A percentile compares a stretch with the other conserved stretches of the same genome.
These are phyloP conservation scores for Scaptomyza hsui DNA, from an alignment of 1,140 invertebrate species.

Conservation along the genomic window DNA sequence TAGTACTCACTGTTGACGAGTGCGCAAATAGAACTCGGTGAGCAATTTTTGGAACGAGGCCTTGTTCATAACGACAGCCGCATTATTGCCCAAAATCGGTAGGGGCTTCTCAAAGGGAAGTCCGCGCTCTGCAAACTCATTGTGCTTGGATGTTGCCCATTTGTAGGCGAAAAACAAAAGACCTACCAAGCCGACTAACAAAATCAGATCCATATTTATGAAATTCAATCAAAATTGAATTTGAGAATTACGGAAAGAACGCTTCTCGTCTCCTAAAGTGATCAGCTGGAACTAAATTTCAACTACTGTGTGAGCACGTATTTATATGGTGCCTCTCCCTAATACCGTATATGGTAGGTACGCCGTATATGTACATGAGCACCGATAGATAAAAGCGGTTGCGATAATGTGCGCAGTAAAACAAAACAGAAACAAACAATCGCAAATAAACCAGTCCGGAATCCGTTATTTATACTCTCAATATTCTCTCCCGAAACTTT, in stretches of 20 bases:
- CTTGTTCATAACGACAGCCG: conserved; percentile 53
- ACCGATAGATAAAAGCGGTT: conserved; percentile 11
- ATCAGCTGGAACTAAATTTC: conserved; percentile 15
- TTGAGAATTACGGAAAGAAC: not conserved
- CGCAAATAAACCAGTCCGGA: conserved; percentile 16
- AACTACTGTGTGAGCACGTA: not conserved
- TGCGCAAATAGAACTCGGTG: conserved; percentile 59
- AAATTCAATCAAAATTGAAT: conserved; percentile 8
- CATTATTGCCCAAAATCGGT: conserved; percentile 78
- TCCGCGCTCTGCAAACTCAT: conserved; percentile 75
- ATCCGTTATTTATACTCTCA: too few species aligned
- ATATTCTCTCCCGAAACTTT: too few species aligned
- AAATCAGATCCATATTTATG: conserved; percentile 16
- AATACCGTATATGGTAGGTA: too few species aligned
- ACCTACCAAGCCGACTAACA: conserved; percentile 11
- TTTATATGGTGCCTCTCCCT: conserved; percentile 27
- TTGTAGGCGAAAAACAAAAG: conserved; percentile 33
- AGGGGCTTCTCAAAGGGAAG: conserved; percentile 76
- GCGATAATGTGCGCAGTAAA: conserved; percentile 22
- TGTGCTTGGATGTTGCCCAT: conserved; percentile 42
- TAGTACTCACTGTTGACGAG: conserved; percentile 59
- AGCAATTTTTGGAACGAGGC: conserved; percentile 54
- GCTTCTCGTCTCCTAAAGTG: not conserved
- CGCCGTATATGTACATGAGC: not conserved
- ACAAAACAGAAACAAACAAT: conserved; percentile 5